A percentile compares a stretch with the other conserved stretches of the same genome.
Evolutionary conservation across 2,113 vertebrate species (phyloP).

Genomic region (Hystrix brachyura): DNA sequence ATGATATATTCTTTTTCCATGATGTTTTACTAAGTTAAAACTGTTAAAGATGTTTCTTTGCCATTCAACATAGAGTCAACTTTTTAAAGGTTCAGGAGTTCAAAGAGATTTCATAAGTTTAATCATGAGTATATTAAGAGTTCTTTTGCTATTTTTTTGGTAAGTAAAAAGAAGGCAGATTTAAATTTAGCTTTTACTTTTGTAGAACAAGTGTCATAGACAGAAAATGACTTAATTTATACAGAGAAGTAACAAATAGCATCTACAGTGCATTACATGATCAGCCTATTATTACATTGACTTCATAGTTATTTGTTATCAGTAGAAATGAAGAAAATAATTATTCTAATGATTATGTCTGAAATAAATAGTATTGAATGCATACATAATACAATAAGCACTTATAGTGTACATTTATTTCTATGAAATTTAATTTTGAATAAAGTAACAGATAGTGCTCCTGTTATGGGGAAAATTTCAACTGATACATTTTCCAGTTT

Average conservation of each 20-base stretch:
- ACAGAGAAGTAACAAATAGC: neutral
- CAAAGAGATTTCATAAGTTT: conserved; percentile 33
- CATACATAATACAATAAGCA: neutral
- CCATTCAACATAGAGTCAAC: neutral
- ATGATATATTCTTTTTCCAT: conserved; percentile 52
- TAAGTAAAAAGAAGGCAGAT: neutral
- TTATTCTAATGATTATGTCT: neutral
- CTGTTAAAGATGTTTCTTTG: neutral
- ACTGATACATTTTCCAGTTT: neutral
- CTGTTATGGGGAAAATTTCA: neutral
- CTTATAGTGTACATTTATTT: neutral
- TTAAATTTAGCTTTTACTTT: conserved; percentile 52
- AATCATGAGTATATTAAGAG: neutral
- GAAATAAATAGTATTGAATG: neutral
- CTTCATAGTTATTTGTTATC: neutral
- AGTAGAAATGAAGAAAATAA: neutral
- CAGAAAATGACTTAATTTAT: neutral
- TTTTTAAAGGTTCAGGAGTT: conserved; percentile 40
- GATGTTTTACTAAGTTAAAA: conserved; percentile 46
- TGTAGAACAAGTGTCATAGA: neutral
- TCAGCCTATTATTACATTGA: neutral
- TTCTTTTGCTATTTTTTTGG: neutral
- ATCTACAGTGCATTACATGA: neutral
- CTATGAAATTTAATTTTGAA: conserved; percentile 25
- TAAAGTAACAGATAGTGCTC: neutral